These are phyloP conservation scores for Trichogramma dendrolimi DNA, from an alignment of 2,888 invertebrate species.

Conservation along the genomic window DNA sequence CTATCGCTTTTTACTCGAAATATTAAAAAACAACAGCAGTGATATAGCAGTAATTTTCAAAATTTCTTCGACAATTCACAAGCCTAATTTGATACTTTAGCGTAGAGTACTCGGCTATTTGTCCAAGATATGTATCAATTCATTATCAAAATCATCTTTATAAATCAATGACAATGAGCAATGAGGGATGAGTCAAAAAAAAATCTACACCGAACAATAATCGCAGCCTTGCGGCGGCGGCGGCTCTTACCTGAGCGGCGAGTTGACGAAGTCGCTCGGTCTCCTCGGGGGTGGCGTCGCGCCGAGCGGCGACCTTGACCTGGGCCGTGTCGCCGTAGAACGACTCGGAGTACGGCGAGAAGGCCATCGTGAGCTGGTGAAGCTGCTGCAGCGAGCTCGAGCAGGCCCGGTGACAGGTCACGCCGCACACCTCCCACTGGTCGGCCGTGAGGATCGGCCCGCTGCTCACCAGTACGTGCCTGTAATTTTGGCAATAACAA, in stretches of 20 bases:
- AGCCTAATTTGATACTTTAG: too few relatives aligned
- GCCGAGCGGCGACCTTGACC: slow-evolving; percentile 88
- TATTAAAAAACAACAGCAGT: too few relatives aligned
- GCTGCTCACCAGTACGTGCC: slow-evolving; percentile 78
- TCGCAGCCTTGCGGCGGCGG: too few relatives aligned
- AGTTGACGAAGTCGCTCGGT: slow-evolving; percentile 80
- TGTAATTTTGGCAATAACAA: slow-evolving; percentile 34
- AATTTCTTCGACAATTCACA: too few relatives aligned
- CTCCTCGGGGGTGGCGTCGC: slow-evolving; percentile 80
- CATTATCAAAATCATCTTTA: too few relatives aligned
- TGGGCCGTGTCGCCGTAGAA: slow-evolving; percentile 91
- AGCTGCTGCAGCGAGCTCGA: slow-evolving; percentile 82
- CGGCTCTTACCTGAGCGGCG: slow-evolving; percentile 67
- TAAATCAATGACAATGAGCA: too few relatives aligned
- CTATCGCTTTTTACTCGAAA: too few relatives aligned
- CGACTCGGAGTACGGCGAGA: slow-evolving; percentile 86
- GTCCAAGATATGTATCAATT: too few relatives aligned
- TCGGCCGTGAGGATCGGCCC: slow-evolving; percentile 75
- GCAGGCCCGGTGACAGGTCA: slow-evolving; percentile 77
- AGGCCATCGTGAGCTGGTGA: slow-evolving; percentile 83
- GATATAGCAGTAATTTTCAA: too few relatives aligned
- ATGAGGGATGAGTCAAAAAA: not conserved
- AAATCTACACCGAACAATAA: not conserved
- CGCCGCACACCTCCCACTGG: slow-evolving; percentile 84
- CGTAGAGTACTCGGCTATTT: too few relatives aligned